Evolutionary conservation across 2,797 vertebrate species (phyloP), one percentile per base, ranked within the genome.

Genomic region (Podarcis lilfordi): DNA sequence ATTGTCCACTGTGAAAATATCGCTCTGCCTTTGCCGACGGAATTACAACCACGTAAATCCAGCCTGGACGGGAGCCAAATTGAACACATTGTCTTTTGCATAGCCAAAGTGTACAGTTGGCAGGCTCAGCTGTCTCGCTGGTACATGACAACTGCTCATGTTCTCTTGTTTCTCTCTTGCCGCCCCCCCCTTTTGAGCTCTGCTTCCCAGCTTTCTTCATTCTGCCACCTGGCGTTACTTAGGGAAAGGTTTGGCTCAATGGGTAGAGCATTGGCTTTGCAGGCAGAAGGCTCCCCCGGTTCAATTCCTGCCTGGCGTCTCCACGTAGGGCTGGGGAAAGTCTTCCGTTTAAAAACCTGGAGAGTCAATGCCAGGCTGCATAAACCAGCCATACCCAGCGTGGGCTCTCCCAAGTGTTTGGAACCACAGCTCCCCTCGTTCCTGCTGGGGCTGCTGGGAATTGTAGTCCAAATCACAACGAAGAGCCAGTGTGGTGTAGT

Each of bases 1-100:
- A 88, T 84, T 91, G 83, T 55, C 69, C 92, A 89, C 19, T 29
- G 50, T 7, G 50, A 37, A 86, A 80, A 50, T 55, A 71, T 71
- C 85, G 2, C 1, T n/a, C 61, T 35, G 37, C 23, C 21, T 5
- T 45, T 68, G 75, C 75, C 84, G 27, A 43, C 15, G 59, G 84
- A 78, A 78, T 86, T 78, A 50, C 37, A 45, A 32, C 27, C 74
- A 43, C 11, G 61, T 35, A 55, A 80, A 59, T 86, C 64, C 40
- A 71, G 8, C 43, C 66, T 75, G 77, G 43, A 66, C 21, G 2
- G 2, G n/a, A 86, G 64, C 85, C 77, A 69, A 86, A 45, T 37
- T 27, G 40, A 86, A 59, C 64, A 80, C 77, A 32, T 79, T 55
- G 85, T 71, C 76, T 79, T 66, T 45, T 29, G 64, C 19, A 19